Evolutionary conservation across 2,888 invertebrate genomes (phyloP).

Genomic region (Drosophila greeni): DNA sequence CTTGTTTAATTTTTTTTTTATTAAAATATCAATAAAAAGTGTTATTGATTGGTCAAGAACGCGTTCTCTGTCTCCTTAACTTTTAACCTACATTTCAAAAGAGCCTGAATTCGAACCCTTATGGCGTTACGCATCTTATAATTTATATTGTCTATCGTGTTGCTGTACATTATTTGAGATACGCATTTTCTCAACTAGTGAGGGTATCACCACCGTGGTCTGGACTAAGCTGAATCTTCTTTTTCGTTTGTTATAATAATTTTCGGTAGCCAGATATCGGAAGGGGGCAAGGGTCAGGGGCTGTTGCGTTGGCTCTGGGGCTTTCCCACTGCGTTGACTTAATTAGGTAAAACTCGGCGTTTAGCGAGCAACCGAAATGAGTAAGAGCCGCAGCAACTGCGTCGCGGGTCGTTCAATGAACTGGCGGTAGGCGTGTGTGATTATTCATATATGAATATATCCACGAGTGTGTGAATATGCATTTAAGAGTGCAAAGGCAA

Average conservation of each 20-base stretch:
- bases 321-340: conserved; percentile 59
- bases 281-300: conserved; percentile 5
- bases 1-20: too few species aligned
- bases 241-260: neutral
- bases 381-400: conserved; percentile 49
- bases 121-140: neutral
- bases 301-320: conserved; percentile 27
- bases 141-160: neutral
- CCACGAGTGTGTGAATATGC: conserved; percentile 5
- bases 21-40: too few species aligned
- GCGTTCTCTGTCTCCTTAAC: neutral
- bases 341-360: conserved; percentile 66
- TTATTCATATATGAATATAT: conserved; percentile 7
- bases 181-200: neutral
- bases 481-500: conserved; percentile 25
- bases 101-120: neutral
- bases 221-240: neutral
- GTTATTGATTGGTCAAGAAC: too few species aligned
- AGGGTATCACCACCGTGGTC: neutral
- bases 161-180: neutral
- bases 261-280: conserved; percentile 1
- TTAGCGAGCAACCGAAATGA: conserved; percentile 53
- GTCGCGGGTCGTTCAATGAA: conserved; percentile 27
- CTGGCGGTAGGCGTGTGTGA: conserved; percentile 12
- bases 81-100: neutral